These are phyloP conservation scores for Drosophila pachea DNA, from an alignment of 1,140 invertebrate genomes.

Conservation along the genomic window DNA sequence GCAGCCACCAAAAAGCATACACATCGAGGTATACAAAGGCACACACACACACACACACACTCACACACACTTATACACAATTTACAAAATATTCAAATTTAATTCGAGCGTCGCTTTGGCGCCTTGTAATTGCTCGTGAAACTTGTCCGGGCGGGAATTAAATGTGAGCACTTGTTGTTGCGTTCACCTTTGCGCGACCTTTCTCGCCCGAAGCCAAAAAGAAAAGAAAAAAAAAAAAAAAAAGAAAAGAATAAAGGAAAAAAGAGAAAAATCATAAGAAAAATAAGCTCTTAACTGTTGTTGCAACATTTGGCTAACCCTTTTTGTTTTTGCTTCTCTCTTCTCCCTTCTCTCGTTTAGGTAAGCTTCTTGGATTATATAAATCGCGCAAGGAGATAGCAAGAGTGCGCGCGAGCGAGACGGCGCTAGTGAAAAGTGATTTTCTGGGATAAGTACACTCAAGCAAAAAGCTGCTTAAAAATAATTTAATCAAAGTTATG, in stretches of 20 bases:
- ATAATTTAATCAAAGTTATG: conserved; percentile 23
- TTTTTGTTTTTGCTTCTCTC: conserved; percentile 10
- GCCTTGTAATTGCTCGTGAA: conserved; percentile 15
- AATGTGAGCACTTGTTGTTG: conserved; percentile 1
- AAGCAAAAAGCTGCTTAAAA: conserved; percentile 12
- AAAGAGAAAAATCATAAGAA: background rate
- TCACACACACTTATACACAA: background rate
- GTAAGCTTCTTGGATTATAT: conserved; percentile 34
- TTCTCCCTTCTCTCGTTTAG: conserved; percentile 19
- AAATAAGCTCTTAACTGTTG: background rate
- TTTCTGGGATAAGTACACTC: conserved; percentile 43
- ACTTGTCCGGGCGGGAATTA: background rate
- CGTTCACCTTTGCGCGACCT: conserved; percentile 36
- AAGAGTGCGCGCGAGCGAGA: background rate
- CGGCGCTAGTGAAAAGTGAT: conserved; percentile 21
- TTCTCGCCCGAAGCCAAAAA: background rate
- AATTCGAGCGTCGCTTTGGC: conserved; percentile 6
- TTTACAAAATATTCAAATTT: conserved; percentile 30
- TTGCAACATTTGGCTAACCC: conserved; percentile 13
- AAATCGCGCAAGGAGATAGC: background rate
- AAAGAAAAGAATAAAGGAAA: background rate
- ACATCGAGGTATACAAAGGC: background rate
- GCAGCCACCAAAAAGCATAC: background rate
- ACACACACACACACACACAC: conserved; percentile 1
- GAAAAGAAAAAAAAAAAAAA: background rate